A percentile compares a stretch with the other conserved stretches of the same genome.
Evolutionary conservation across 2,797 vertebrate species (phyloP).

Genomic region (Sternarchorhynchus goeldii): DNA sequence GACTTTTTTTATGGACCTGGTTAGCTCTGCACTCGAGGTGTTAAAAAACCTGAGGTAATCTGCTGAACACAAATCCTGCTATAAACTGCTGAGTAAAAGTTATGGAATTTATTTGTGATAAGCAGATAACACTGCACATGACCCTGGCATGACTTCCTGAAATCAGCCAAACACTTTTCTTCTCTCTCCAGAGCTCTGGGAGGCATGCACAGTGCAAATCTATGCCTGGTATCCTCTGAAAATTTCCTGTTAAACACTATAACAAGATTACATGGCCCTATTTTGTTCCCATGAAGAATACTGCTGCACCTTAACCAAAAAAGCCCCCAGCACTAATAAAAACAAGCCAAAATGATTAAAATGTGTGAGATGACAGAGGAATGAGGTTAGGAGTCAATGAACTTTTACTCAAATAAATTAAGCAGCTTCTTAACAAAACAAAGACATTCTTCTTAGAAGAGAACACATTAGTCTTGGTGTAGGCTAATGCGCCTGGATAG

Average conservation of each 20-base stretch:
- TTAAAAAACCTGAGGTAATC: conserved; percentile 14
- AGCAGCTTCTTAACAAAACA: too few relatives aligned
- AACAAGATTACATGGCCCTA: too few relatives aligned
- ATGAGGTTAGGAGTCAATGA: too few relatives aligned
- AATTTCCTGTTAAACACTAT: not conserved
- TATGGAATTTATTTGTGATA: conserved; percentile 23
- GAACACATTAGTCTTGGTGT: too few relatives aligned
- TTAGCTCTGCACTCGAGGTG: not conserved
- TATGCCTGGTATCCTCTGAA: not conserved
- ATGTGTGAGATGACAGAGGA: too few relatives aligned
- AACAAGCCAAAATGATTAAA: too few relatives aligned
- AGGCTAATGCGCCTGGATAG: too few relatives aligned
- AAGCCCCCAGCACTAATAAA: too few relatives aligned
- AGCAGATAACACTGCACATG: conserved; percentile 18
- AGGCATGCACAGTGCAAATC: not conserved
- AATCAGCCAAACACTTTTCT: conserved; percentile 12
- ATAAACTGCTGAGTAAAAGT: conserved; percentile 24
- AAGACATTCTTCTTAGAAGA: too few relatives aligned
- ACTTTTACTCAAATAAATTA: too few relatives aligned
- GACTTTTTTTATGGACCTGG: not conserved
- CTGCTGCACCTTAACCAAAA: too few relatives aligned
- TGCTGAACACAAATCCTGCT: conserved; percentile 15
- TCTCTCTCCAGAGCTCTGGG: conserved; percentile 5
- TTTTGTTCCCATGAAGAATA: too few relatives aligned
- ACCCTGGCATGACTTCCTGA: conserved; percentile 6